phyloP scores from a whole-genome alignment of 2,113 vertebrate genomes.

The Vidua chalybeata region DNA sequence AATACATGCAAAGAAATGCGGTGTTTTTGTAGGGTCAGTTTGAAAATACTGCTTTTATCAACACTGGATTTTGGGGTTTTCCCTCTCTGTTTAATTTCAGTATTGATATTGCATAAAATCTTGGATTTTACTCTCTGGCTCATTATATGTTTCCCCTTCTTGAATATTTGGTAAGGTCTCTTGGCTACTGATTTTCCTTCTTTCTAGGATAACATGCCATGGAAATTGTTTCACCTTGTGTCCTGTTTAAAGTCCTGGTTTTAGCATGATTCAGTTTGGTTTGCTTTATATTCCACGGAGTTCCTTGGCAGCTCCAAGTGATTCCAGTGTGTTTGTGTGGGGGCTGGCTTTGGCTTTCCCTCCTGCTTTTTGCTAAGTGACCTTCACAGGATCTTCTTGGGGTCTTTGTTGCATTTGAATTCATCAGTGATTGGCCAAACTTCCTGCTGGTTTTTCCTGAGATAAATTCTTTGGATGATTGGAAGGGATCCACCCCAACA shows the following conservation, averaged over 20 bases:
- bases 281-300: not conserved
- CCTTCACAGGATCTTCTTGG: not conserved
- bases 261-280: not conserved
- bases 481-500: not conserved
- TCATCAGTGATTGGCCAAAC: not conserved
- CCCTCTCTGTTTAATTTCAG: not conserved
- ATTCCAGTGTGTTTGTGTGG: not conserved
- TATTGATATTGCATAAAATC: not conserved
- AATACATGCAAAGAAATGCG: not conserved
- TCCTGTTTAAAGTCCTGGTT: slow-evolving; percentile 7
- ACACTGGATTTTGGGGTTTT: not conserved
- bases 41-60: not conserved
- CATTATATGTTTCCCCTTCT: not conserved
- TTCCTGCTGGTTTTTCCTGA: not conserved
- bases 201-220: not conserved
- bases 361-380: not conserved
- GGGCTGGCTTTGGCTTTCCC: not conserved
- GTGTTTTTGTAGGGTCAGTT: not conserved
- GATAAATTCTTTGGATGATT: not conserved
- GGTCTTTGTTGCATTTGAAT: not conserved
- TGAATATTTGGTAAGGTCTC: slow-evolving; percentile 2
- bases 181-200: not conserved
- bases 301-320: not conserved
- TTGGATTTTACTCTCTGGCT: not conserved
- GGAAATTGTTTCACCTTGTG: slow-evolving; percentile 22